A percentile compares a stretch with the other conserved stretches of the same genome.
Evolutionary conservation across 2,113 vertebrate genomes (phyloP).

Genomic region (Colaptes auratus): DNA sequence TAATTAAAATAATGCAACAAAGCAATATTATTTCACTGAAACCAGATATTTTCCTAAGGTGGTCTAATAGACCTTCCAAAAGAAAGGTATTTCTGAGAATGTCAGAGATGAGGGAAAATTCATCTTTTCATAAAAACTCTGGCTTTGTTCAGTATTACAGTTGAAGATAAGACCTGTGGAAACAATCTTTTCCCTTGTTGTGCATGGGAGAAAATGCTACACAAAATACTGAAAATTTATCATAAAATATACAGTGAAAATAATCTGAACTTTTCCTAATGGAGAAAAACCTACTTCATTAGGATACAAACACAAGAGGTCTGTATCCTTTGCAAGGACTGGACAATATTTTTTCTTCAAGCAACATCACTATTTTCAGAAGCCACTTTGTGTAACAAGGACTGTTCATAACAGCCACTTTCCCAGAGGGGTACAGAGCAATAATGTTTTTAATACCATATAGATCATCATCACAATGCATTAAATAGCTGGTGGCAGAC

Average conservation of each 20-base stretch:
- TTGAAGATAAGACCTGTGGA: background rate
- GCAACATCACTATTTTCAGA: background rate
- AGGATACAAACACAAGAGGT: background rate
- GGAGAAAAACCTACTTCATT: background rate
- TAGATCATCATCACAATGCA: constrained; percentile 54
- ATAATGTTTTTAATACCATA: constrained; percentile 16
- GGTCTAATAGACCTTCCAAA: background rate
- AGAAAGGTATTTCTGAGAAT: background rate
- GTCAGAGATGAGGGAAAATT: background rate
- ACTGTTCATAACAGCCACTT: background rate
- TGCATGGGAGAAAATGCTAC: background rate
- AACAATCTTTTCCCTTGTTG: background rate
- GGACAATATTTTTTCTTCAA: background rate
- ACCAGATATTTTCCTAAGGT: background rate
- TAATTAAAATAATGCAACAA: background rate
- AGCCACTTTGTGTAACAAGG: background rate
- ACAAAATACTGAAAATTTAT: background rate
- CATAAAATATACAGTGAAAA: background rate
- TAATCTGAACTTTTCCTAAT: background rate
- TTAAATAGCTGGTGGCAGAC: constrained; percentile 64
- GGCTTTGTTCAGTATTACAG: background rate
- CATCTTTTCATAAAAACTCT: background rate
- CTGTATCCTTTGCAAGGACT: background rate
- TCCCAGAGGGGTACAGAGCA: background rate
- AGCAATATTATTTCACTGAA: background rate